Conservation (phyloP, 1,140 invertebrate species). For the Heliconius hermathena region DNA sequence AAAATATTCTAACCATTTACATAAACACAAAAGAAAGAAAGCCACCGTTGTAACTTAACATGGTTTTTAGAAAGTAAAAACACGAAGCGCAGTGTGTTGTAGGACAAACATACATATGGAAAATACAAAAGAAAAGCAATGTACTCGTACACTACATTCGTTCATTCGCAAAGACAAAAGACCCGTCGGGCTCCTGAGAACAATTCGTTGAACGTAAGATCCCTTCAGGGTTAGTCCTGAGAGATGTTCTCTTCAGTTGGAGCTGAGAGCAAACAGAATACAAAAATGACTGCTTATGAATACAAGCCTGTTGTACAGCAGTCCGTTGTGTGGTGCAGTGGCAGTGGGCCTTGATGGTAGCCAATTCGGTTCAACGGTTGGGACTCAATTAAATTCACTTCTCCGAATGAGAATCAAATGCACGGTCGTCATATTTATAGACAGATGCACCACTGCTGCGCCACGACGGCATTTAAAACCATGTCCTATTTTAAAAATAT, state of each 20-base stretch:
- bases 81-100: not conserved
- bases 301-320: not conserved
- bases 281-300: conserved; percentile 10
- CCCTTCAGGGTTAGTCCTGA: conserved; percentile 30
- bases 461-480: no score
- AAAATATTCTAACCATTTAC: no score
- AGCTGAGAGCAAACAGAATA: conserved; percentile 20
- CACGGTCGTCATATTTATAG: no score
- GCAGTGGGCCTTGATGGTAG: not conserved
- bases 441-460: no score
- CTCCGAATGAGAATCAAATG: no score
- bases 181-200: conserved; percentile 26
- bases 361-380: not conserved
- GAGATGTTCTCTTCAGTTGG: conserved; percentile 29
- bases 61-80: not conserved
- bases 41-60: not conserved
- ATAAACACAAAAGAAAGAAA: not conserved
- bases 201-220: conserved; percentile 32
- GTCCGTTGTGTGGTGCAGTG: not conserved
- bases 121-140: not conserved
- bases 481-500: no score
- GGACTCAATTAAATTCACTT: no score
- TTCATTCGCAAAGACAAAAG: conserved; percentile 23
- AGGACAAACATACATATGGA: not conserved
- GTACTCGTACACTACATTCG: not conserved